Evolutionary conservation across 2,113 vertebrate genomes (phyloP).

Genomic region (Pithys albifrons): DNA sequence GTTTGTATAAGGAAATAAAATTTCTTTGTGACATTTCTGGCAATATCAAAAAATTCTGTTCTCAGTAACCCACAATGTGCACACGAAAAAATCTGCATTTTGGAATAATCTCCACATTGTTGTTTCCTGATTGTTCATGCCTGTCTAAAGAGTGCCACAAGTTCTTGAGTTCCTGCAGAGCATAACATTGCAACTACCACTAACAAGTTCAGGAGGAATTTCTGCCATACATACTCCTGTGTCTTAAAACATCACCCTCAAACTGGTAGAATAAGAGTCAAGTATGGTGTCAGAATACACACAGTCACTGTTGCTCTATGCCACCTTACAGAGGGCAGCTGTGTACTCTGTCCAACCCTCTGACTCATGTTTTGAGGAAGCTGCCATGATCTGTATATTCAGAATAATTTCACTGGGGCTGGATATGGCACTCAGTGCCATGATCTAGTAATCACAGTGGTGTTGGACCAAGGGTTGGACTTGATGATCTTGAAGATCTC

Average conservation of each 20-base stretch:
- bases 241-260: not conserved
- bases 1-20: not conserved
- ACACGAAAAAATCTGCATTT: not conserved
- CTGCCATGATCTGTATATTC: not conserved
- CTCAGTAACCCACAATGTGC: not conserved
- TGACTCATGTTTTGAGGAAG: not conserved
- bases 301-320: not conserved
- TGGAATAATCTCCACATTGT: not conserved
- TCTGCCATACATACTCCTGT: not conserved
- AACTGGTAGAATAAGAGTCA: not conserved
- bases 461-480: no score
- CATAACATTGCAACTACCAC: not conserved
- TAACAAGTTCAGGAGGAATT: not conserved
- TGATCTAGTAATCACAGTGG: no score
- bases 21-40: not conserved
- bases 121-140: not conserved
- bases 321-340: not conserved
- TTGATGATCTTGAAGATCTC: no score
- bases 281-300: not conserved
- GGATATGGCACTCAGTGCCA: no score
- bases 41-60: not conserved
- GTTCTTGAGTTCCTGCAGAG: not conserved
- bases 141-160: not conserved
- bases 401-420: not conserved
- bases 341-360: not conserved